These are phyloP conservation scores for Pygoscelis adeliae DNA, from an alignment of 2,113 vertebrate species.

Conservation along the genomic window DNA sequence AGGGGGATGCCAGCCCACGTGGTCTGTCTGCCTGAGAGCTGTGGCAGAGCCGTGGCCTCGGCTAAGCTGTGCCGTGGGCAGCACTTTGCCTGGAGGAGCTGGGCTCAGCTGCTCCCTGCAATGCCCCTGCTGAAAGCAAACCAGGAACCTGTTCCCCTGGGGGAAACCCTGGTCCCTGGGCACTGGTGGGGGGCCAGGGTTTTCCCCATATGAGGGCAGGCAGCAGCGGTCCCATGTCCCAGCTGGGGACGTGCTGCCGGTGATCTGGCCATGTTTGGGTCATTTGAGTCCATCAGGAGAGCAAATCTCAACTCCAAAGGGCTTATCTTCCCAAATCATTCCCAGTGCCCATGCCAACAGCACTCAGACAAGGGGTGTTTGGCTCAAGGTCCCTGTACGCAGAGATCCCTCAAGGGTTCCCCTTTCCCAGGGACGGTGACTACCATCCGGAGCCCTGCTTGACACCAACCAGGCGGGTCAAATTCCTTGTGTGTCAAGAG, in stretches of 20 bases:
- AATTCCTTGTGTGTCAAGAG: neutral
- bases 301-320: neutral
- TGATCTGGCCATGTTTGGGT: rapidly evolving
- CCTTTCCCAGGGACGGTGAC: neutral
- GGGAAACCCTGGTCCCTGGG: neutral
- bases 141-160: neutral
- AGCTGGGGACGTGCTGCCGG: neutral
- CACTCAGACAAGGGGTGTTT: neutral
- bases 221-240: neutral
- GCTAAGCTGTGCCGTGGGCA: neutral
- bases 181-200: rapidly evolving
- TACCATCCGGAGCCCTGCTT: neutral
- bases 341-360: neutral
- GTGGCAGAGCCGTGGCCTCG: rapidly evolving
- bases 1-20: rapidly evolving
- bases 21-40: neutral
- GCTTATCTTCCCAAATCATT: neutral
- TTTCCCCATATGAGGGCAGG: neutral
- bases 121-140: neutral
- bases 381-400: neutral
- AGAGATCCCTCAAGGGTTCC: neutral
- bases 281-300: neutral
- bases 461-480: neutral
- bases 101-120: neutral
- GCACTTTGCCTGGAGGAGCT: neutral